Evolutionary conservation across 2,797 vertebrate genomes (phyloP).

Genomic region (Platyrinchus mystaceus): DNA sequence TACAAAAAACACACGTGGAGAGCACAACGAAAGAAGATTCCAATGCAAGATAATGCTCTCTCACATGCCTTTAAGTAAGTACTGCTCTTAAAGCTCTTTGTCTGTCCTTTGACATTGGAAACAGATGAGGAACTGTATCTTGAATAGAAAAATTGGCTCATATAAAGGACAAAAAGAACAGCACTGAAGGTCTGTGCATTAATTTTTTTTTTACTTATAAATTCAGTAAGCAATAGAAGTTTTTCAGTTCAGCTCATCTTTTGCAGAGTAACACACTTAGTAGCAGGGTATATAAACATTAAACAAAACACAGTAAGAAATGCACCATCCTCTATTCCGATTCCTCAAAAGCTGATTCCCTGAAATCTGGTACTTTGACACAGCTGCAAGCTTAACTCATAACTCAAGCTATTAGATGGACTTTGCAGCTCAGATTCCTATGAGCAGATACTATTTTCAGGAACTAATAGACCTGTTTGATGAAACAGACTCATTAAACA

Average conservation of each 20-base stretch:
- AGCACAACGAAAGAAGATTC: background rate
- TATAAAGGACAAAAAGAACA: background rate
- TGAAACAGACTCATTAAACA: background rate
- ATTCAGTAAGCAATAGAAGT: background rate
- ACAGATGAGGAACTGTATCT: constrained; percentile 19
- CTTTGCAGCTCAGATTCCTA: background rate
- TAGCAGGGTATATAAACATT: background rate
- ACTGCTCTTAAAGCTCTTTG: constrained; percentile 11
- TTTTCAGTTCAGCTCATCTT: background rate
- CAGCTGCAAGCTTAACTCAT: background rate
- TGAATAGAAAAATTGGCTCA: background rate
- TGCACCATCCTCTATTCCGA: accelerated
- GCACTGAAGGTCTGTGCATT: background rate
- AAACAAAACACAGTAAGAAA: background rate
- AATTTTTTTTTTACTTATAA: background rate
- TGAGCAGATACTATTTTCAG: background rate
- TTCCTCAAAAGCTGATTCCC: background rate
- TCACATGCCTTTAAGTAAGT: background rate
- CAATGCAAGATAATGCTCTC: background rate
- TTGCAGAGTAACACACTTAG: background rate
- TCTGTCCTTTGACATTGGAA: constrained; percentile 30
- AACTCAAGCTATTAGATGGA: background rate
- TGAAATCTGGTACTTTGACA: background rate
- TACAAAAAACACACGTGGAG: background rate
- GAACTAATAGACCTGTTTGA: background rate